Conservation (phyloP, 2,888 invertebrate species). For the Halocaridina rubra region DNA sequence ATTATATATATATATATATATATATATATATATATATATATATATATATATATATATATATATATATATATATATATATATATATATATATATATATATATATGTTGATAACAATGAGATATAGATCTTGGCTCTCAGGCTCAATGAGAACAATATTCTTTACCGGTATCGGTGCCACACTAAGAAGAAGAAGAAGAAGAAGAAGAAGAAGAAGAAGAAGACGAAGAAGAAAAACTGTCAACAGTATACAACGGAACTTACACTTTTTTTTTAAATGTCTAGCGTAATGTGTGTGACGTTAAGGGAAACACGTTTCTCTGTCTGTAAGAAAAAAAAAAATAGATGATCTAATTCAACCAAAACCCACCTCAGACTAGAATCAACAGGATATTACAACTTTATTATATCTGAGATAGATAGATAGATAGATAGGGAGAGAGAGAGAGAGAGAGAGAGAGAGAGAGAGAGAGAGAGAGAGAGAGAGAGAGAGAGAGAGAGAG, state of each 20-base stretch:
- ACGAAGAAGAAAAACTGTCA: background rate
- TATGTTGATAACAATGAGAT: too few species aligned
- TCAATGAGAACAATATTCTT: too few species aligned
- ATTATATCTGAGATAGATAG: background rate
- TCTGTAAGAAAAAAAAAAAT: background rate
- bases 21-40: too few species aligned
- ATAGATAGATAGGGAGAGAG: background rate
- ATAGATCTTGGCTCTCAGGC: too few species aligned
- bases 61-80: too few species aligned
- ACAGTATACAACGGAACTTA: background rate
- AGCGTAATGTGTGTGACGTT: background rate
- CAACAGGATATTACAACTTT: background rate
- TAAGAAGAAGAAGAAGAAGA: too few species aligned
- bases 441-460: background rate
- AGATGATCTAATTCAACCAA: background rate
- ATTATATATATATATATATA: too few species aligned
- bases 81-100: too few species aligned
- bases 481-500: conserved; percentile 13
- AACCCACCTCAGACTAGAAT: background rate
- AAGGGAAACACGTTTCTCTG: background rate
- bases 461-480: background rate
- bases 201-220: too few species aligned
- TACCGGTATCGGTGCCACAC: too few species aligned
- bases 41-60: too few species aligned
- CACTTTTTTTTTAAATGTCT: background rate